These are phyloP conservation scores for Lepidocolaptes lacrymiger DNA, from an alignment of 2,797 vertebrate genomes.

Conservation along the genomic window DNA sequence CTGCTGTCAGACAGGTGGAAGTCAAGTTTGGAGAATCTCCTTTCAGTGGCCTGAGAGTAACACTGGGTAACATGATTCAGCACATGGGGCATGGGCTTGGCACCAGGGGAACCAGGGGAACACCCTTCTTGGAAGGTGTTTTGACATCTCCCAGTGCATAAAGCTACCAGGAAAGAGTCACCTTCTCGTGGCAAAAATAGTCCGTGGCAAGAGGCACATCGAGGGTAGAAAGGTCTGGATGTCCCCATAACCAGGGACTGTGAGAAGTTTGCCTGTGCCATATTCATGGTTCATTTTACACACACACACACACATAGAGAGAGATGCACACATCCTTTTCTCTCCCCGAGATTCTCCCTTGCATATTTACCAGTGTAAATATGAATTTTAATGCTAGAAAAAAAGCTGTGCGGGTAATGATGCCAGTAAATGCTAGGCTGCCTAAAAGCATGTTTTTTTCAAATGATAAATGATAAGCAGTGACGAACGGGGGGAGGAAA, in stretches of 20 bases:
- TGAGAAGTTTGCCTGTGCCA: not conserved
- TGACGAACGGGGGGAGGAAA: not conserved
- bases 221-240: not conserved
- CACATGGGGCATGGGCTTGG: rapidly evolving
- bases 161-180: not conserved
- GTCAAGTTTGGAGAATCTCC: not conserved
- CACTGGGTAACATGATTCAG: rapidly evolving
- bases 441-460: not conserved
- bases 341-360: rapidly evolving
- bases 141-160: not conserved
- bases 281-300: not conserved
- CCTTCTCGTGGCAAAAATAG: not conserved
- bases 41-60: not conserved
- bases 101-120: not conserved
- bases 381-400: not conserved
- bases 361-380: not conserved
- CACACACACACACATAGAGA: rapidly evolving
- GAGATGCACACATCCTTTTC: rapidly evolving
- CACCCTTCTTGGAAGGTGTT: not conserved
- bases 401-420: not conserved
- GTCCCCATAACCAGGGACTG: no score
- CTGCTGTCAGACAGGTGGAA: not conserved
- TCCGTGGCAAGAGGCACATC: not conserved
- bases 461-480: not conserved
- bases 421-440: not conserved